Evolutionary conservation across 2,888 invertebrate species (phyloP), one percentile per base, ranked within the genome.

Genomic region (Frankliniella fusca): DNA sequence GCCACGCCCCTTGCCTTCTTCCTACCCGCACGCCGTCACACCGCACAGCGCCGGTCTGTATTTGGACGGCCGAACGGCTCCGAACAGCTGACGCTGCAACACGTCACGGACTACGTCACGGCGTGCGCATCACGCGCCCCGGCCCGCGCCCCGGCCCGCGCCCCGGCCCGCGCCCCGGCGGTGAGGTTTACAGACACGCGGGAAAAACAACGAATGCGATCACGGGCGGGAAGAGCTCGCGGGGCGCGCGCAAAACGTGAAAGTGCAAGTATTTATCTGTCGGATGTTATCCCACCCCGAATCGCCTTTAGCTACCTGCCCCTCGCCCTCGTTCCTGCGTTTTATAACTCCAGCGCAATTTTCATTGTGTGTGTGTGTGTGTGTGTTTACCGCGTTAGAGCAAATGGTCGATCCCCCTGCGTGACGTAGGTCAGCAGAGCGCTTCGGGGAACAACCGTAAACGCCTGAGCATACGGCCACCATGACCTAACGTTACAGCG

Each of bases 31-130:
- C 27, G 70, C 70, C 27, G 70, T n/a, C n/a, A n/a, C n/a, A n/a
- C n/a, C n/a, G n/a, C n/a, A n/a, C n/a, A n/a, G n/a, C n/a, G 70
- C 70, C 70, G 70, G 70, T 23, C 70, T 76, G 70, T 76, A 76
- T 76, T 76, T 76, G 70, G 70, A 76, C 27, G 27, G 23, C 70
- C 54, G 54, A 15, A 20, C 15, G 54, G 15, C 20, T 12, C 20
- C 54, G 20, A 54, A 54, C 70, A 76, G 70, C 70, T 76, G 70
- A 76, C 70, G 70, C 70, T 23, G 70, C 70, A 27, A 10, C 70
- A 27, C 70, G 70, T 76, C 70, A 76, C 70, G 70, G 70, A 23
- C 70, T 9, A 76, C 70, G 70, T 76, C 70, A 76, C 70, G 70
- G 11, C 70, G 70, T 76, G 70, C 23, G 12, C 70, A 23, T 76